Base-by-base conservation (phyloP, 2,888 invertebrate species). In the Gryllus longicercus region DNA sequence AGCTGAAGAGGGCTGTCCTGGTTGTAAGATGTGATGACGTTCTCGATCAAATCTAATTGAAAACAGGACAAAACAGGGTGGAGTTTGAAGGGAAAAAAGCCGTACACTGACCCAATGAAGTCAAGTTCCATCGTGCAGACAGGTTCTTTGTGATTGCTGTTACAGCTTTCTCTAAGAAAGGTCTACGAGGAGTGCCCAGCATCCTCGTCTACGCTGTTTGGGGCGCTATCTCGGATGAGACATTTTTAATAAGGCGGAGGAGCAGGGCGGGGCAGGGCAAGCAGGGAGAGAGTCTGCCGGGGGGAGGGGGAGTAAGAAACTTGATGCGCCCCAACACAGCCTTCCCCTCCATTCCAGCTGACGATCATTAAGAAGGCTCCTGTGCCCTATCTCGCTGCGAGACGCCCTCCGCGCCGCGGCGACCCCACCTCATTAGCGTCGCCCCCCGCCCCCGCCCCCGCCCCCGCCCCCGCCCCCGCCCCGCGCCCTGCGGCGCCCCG, bases 341-440 rank as follows among this genome's bases (percentile, higher is more conserved):
- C 63, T n/a, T 63, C 63, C 63, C 63, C 63, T 63, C 63, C 12
- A 63, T 63, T 63, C 63, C 63, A 63, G 63, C 63, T 63, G 63
- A 63, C 63, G 63, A 63, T 63, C 63, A 63, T 63, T 63, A 63
- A 63, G 63, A 63, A 63, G 63, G 63, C 63, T 63, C 63, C 63
- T 63, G 63, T 63, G 63, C 63, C 63, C 63, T 63, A 63, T 63
- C 63, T 63, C 63, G 63, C 63, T 4, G 4, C 63, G 63, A 14
- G n/a, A 14, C 16, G 63, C 63, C n/a, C 63, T 63, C 38, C 38
- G 63, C 16, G 14, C n/a, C 16, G 63, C 16, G 63, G 63, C 63
- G 16, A 63, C 63, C 63, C 63, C 63, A 63, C 63, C 63, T 63
- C 63, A 63, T 63, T 63, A 63, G 63, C 63, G 63, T 18, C 63